These are phyloP conservation scores for Lineus longissimus DNA, from an alignment of 1,140 invertebrate genomes.

Conservation along the genomic window DNA sequence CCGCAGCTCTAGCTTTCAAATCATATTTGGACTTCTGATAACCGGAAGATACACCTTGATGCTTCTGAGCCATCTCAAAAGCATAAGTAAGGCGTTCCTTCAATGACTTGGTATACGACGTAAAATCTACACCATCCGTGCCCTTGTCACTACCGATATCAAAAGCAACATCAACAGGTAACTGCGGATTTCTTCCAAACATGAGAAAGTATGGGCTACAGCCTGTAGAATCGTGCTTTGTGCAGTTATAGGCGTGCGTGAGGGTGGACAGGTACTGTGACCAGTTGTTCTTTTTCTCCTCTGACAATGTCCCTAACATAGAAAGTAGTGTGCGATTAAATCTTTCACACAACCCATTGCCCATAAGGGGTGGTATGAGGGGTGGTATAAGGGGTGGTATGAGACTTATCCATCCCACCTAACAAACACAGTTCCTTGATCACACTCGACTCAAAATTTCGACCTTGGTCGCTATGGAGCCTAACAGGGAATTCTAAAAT, in stretches of 20 bases:
- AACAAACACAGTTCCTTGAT: too few relatives aligned
- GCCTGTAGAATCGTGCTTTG: slow-evolving; percentile 19
- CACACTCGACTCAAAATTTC: too few relatives aligned
- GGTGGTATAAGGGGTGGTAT: neutral
- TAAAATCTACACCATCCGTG: too few relatives aligned
- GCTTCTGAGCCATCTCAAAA: too few relatives aligned
- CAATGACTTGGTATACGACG: too few relatives aligned
- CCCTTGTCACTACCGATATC: neutral
- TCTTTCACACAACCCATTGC: neutral
- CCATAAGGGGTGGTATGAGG: neutral
- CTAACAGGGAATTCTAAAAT: too few relatives aligned
- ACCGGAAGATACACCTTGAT: too few relatives aligned
- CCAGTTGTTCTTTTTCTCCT: slow-evolving; percentile 21
- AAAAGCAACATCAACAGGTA: too few relatives aligned
- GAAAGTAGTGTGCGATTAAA: slow-evolving; percentile 3
- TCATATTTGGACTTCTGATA: too few relatives aligned
- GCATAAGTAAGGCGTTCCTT: too few relatives aligned
- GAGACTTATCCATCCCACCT: too few relatives aligned
- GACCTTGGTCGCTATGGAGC: slow-evolving; percentile 19
- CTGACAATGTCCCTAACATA: slow-evolving; percentile 26
- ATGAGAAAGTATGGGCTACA: slow-evolving; percentile 20
- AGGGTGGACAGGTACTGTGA: slow-evolving; percentile 14
- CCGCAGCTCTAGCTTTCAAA: too few relatives aligned
- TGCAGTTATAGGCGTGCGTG: slow-evolving; percentile 25
- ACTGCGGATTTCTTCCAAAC: slow-evolving; percentile 23